Evolutionary conservation across 2,113 vertebrate species (phyloP).

Genomic region (Pantherophis guttatus): DNA sequence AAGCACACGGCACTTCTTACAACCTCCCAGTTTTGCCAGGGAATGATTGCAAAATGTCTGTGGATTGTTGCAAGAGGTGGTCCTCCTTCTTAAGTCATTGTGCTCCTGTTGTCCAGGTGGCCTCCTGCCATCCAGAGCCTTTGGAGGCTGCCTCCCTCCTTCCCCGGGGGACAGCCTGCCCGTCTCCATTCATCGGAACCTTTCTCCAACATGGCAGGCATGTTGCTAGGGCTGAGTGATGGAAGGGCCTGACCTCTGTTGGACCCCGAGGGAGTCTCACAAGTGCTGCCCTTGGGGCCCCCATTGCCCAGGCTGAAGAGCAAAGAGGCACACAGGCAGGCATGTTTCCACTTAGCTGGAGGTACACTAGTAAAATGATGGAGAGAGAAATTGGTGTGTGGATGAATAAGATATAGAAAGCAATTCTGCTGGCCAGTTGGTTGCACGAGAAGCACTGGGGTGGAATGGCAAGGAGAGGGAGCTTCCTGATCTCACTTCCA

Average conservation of each 20-base stretch:
- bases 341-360: neutral
- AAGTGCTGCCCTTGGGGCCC: conserved; percentile 26
- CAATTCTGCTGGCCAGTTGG: neutral
- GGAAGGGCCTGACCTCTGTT: conserved; percentile 62
- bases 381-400: neutral
- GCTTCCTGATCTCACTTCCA: neutral
- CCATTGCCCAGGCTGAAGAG: neutral
- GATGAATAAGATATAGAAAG: neutral
- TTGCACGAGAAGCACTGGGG: neutral
- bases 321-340: neutral
- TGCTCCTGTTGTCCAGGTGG: neutral
- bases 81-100: neutral
- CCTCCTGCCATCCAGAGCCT: neutral
- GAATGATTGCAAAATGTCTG: neutral
- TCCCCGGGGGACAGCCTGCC: neutral
- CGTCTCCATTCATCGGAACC: neutral
- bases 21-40: neutral
- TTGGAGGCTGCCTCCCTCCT: neutral
- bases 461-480: neutral
- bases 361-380: neutral
- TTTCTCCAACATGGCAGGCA: neutral
- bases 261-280: conserved; percentile 36
- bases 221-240: conserved; percentile 31
- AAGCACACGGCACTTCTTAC: neutral
- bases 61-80: neutral